Base-by-base conservation (phyloP, 2,113 vertebrate genomes). In the Indicator maculatus region DNA sequence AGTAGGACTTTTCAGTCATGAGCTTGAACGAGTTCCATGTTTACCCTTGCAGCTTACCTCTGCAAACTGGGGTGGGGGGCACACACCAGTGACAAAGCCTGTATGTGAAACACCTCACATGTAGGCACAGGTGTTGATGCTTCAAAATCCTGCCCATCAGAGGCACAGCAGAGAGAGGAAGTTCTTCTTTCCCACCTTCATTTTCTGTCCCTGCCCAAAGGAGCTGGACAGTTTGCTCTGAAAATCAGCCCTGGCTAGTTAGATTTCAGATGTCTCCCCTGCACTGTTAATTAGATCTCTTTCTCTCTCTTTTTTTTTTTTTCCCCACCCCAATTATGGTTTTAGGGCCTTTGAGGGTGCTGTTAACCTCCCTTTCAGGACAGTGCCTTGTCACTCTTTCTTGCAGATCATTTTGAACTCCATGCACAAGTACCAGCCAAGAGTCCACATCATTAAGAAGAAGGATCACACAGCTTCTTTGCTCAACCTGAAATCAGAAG, bases 381-480 rank as follows among this genome's bases (percentile, higher is more conserved):
- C 69, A 30, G 7, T 19, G 8, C 39, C 44, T 45, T 88, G 30
- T 65, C 66, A 33, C 50, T 94, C 47, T 93, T 83, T 28, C 18
- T 61, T 93, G 56, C 95, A 99, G 99, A 99, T 99, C 55, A 99
- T 99, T 96, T 97, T 99, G 78, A 99, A 99, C 97, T 99, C 99
- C 50, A 99, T 99, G 99, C 99, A 99, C 96, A 99, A 99, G 95
- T 99, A 99, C 96, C 99, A 99, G 97, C 99, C 99, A 0, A 97
- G 99, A n/a, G 99, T 99, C 17, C 99, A 99, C 97, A 99, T 99
- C 95, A 99, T 99, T 90, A 99, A 99, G 98, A 99, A 99, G 98
- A 99, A 99, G 91, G 99, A 99, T 85, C 99, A 99, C 97, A 99
- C 99, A 0, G 99, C 99, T 52, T 99, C 99, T 6, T 96, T 99